These are phyloP conservation scores for Protobothrops flavoviridis DNA, from an alignment of 2,113 vertebrate species.

Conservation along the genomic window DNA sequence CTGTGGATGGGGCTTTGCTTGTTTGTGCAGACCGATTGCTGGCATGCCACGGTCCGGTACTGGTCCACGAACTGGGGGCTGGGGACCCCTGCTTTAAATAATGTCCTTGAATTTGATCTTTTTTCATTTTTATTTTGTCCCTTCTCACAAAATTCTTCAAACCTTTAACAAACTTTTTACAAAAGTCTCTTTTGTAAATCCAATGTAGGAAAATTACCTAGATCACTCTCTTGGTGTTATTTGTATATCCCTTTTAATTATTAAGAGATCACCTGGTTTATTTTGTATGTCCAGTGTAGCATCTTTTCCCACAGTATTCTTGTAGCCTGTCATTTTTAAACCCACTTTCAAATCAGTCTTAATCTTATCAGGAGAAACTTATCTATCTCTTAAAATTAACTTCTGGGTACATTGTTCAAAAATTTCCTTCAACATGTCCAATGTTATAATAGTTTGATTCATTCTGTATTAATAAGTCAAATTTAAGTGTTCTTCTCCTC, in stretches of 20 bases:
- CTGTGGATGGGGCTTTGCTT: no score
- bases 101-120: background rate
- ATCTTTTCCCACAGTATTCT: background rate
- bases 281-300: background rate
- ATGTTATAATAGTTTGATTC: background rate
- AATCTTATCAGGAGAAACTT: background rate
- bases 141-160: background rate
- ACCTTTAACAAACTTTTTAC: background rate
- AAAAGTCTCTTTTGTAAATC: background rate
- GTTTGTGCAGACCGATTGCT: no score
- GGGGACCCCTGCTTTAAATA: background rate
- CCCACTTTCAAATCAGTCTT: background rate
- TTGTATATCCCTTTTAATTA: background rate
- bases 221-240: background rate
- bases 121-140: background rate
- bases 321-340: background rate
- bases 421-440: background rate
- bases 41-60: no score
- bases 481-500: background rate
- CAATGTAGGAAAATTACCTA: background rate
- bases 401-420: background rate
- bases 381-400: background rate
- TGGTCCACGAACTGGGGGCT: no score
- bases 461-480: background rate
- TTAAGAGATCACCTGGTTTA: background rate